Percentiles rank a stretch among this genome's conserved stretches.
phyloP scores from a whole-genome alignment of 2,888 invertebrate genomes.

The Tholera decimalis region DNA sequence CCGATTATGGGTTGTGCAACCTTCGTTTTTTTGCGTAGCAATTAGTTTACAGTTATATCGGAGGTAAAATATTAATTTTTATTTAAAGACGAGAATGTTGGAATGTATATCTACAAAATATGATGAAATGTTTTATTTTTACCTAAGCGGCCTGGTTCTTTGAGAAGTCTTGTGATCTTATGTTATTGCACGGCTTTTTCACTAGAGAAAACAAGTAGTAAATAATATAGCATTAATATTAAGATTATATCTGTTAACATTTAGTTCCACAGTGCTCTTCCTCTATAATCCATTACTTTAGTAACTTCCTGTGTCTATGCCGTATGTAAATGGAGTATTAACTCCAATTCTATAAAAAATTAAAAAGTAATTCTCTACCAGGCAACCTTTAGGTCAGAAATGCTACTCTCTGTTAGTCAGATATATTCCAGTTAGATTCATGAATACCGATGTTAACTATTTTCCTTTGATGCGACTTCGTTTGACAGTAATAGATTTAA shows the following conservation, averaged over 20 bases:
- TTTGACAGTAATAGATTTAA: background rate
- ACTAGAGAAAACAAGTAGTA: slow-evolving; percentile 15
- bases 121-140: background rate
- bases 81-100: slow-evolving; percentile 1
- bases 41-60: slow-evolving; percentile 37
- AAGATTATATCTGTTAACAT: slow-evolving; percentile 21
- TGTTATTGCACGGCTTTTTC: background rate
- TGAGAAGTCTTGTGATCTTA: background rate
- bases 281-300: slow-evolving; percentile 38
- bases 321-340: slow-evolving; percentile 25
- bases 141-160: background rate
- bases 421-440: background rate
- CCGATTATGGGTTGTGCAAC: slow-evolving; percentile 37
- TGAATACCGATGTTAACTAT: too few relatives aligned
- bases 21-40: slow-evolving; percentile 45
- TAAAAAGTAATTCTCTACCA: too few relatives aligned
- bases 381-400: too few relatives aligned
- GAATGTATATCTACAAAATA: background rate
- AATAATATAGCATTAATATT: slow-evolving; percentile 20
- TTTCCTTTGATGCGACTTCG: background rate
- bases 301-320: background rate
- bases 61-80: slow-evolving; percentile 22
- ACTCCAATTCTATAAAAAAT: too few relatives aligned
- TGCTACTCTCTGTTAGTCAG: too few relatives aligned
- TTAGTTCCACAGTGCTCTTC: slow-evolving; percentile 41